These are phyloP conservation scores for Trissonchulus latispiculum DNA, from an alignment of 2,888 invertebrate species.

Conservation along the genomic window DNA sequence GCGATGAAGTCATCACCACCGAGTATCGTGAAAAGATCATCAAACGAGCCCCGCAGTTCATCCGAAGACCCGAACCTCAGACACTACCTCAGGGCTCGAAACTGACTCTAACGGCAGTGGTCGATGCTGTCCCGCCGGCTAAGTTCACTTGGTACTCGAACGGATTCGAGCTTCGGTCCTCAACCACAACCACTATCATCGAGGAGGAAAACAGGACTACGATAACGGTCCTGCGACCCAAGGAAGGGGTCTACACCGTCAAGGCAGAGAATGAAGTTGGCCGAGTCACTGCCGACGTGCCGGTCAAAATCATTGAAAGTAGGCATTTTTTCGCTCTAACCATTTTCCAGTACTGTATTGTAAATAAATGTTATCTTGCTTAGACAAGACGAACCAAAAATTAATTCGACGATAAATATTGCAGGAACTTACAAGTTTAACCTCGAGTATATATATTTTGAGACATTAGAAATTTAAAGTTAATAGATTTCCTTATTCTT, in stretches of 20 bases:
- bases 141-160: conserved; percentile 49
- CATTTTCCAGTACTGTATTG: too few relatives aligned
- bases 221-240: background rate
- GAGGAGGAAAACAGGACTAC: background rate
- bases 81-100: background rate
- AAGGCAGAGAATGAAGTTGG: conserved; percentile 1
- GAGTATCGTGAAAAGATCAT: background rate
- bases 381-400: too few relatives aligned
- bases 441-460: too few relatives aligned
- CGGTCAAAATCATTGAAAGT: background rate
- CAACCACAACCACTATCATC: background rate
- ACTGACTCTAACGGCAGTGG: background rate
- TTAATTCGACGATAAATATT: too few relatives aligned
- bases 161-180: conserved; percentile 43
- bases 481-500: too few relatives aligned
- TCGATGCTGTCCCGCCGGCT: conserved; percentile 36
- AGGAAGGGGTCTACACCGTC: background rate
- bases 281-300: background rate
- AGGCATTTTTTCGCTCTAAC: background rate
- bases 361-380: too few relatives aligned
- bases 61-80: background rate
- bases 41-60: background rate
- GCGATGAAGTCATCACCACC: background rate
- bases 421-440: too few relatives aligned
- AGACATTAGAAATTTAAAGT: too few relatives aligned